Evolutionary conservation across 2,797 vertebrate genomes (phyloP).

Genomic region (Luscinia megarhynchos): DNA sequence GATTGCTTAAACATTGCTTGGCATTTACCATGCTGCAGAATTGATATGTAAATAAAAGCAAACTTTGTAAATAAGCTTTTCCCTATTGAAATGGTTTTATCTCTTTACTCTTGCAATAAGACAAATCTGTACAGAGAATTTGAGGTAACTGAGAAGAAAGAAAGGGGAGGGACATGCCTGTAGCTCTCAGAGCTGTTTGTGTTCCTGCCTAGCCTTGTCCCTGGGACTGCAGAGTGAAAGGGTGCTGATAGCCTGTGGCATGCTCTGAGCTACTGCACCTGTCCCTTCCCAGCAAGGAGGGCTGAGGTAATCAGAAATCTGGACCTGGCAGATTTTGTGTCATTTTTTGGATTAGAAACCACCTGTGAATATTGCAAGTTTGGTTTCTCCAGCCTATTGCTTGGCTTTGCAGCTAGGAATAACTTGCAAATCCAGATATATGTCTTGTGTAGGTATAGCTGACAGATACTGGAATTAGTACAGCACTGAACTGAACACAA

Average conservation of each 20-base stretch:
- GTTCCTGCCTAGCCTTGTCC: not conserved
- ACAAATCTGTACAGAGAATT: not conserved
- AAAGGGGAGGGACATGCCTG: not conserved
- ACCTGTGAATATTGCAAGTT: not conserved
- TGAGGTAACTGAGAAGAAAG: not conserved
- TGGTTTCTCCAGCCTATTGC: not conserved
- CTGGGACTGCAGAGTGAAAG: not conserved
- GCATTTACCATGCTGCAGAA: not conserved
- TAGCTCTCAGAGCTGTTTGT: not conserved
- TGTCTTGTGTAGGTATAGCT: not conserved
- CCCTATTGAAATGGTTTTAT: not conserved
- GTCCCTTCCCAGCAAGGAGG: not conserved
- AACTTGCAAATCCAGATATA: not conserved
- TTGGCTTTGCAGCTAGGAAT: not conserved
- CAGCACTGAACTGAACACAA: not conserved
- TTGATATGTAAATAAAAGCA: conserved; percentile 1
- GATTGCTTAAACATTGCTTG: not conserved
- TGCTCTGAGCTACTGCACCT: not conserved
- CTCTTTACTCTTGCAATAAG: not conserved
- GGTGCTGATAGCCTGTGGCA: not conserved
- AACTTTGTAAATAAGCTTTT: not conserved
- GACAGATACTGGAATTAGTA: not conserved
- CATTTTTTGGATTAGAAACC: conserved; percentile 6
- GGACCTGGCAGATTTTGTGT: not conserved
- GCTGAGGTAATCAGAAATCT: not conserved